Base-by-base conservation (phyloP, 2,888 invertebrate genomes). In the Hydriomena furcata region DNA sequence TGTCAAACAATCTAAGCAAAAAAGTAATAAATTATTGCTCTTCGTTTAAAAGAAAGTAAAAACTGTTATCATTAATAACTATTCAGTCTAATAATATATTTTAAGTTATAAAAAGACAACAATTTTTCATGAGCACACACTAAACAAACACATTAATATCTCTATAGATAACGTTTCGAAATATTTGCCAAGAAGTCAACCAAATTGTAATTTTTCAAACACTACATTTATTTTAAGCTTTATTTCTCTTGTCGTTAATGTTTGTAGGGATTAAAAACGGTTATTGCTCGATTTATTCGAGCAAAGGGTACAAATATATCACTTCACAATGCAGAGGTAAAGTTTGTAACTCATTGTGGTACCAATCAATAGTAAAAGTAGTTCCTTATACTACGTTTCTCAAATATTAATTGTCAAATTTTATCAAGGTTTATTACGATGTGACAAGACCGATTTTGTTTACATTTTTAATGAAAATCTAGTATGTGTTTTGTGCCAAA, bases 281-380 rank as follows among this genome's bases (percentile, higher is more conserved):
- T 63, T 68, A 75, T 81, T 79, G 79, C 80, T 76, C 63, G 52
- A 61, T 34, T 63, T 59, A 66, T 69, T 71, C 66, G 65, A 61
- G 71, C 71, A 73, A 76, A 80, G 86, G 86, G 71, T 68, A 55
- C 69, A 76, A 88, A 87, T 88, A 88, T 86, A 88, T 88, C 89
- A 82, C 79, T 84, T 86, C 84, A 81, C 86, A 85, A 81, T 82
- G 66, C 72, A 67, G 67, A 73, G 73, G 76, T 65, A 70, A 72
- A 86, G 79, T 85, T 85, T 84, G 84, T 77, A 73, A 65, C 71
- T 81, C 81, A 79, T 87, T 88, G 87, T 89, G 82, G 84, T 76
- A 74, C 65, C 79, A 80, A 85, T 87, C 82, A 80, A 86, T 79
- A 70, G 83, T 72, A 68, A 76, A 76, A 75, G 56, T 65, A 66